Base-by-base conservation (phyloP, 23 tunicate genomes). In the Ciona savignyi region DNA sequence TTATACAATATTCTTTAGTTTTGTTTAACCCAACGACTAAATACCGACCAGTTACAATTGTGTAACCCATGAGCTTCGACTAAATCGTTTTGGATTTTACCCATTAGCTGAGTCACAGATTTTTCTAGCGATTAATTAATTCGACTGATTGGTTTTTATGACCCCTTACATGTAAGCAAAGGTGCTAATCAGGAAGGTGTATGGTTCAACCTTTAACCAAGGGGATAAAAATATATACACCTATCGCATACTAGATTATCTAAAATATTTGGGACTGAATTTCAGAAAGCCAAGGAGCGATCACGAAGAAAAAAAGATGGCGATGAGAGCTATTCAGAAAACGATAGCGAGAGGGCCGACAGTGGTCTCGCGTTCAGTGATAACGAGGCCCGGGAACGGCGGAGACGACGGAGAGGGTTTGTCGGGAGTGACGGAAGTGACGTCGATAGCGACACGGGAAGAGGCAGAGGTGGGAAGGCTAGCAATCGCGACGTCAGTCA, bases 291-390 rank as follows among this genome's bases (percentile, higher is more conserved):
- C 19, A 48, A 77, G 2, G 75, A 78, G 75, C 65, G 84, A 49
- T 77, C 80, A 30, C 78, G 78, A 35, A 60, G 75, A 33, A 75
- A 82, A 69, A 82, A 74, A 61, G 75, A 33, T 0, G 85, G 71
- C n/a, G 28, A 34, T 1, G 78, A 65, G 19, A 19, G 4, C 21
- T 83, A 74, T n/a, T 77, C 84, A 61, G 84, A 86, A 26, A 85
- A 86, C 24, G 94, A 87, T 2, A 67, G 75, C 25, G 81, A 78
- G 4, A 29, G 83, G 26, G 96, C 96, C 19, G 96, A 88, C 79
- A 76, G 83, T 67, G 96, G 96, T 2, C 81, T 88, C 32, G 96
- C 96, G 3, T 88, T 88, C 75, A 80, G 83, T 64, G 96, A 88
- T 63, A 88, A 60, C 20, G 96, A 88, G 68, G 96, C 74, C 26